A percentile compares a stretch with the other conserved stretches of the same genome.
phyloP scores from a whole-genome alignment of 2,113 vertebrate species.

The Dunckerocampus dactyliophorus region DNA sequence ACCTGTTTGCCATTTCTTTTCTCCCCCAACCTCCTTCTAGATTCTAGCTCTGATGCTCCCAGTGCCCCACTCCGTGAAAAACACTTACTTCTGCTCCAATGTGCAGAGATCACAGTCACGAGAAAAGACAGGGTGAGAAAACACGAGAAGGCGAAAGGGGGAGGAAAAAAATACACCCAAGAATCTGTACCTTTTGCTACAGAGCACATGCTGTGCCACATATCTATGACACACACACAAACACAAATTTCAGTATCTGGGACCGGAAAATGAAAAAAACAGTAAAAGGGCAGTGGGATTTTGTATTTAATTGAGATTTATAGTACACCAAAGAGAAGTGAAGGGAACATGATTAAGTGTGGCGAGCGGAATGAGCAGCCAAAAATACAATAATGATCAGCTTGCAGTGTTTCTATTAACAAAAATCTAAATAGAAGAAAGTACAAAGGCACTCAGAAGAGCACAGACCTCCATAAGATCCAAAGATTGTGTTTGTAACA shows the following conservation, averaged over 20 bases:
- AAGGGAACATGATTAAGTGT: slow-evolving; percentile 51
- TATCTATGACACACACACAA: not conserved
- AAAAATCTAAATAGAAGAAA: not conserved
- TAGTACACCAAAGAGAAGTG: slow-evolving; percentile 13
- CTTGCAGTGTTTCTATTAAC: slow-evolving; percentile 1
- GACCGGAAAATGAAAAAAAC: slow-evolving; percentile 3
- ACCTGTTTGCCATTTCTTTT: slow-evolving; percentile 1
- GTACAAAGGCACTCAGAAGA: slow-evolving; percentile 2
- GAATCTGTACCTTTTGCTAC: slow-evolving; percentile 32
- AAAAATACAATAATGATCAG: slow-evolving; percentile 63
- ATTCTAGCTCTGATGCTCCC: not conserved
- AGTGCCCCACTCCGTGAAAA: slow-evolving; percentile 46
- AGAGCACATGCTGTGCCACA: slow-evolving; percentile 9
- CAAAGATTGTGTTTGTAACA: not conserved
- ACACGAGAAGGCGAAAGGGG: slow-evolving; percentile 24
- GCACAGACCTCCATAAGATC: not conserved
- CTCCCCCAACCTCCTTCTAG: not conserved
- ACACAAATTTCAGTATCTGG: not conserved
- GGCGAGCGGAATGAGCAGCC: slow-evolving; percentile 60
- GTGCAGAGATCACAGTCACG: slow-evolving; percentile 53
- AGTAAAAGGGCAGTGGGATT: slow-evolving; percentile 8
- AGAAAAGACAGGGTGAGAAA: slow-evolving; percentile 37
- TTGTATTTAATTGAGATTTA: slow-evolving; percentile 30
- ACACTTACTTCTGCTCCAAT: slow-evolving; percentile 56
- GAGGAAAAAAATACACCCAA: slow-evolving; percentile 21